A percentile compares a stretch with the other conserved stretches of the same genome.
These are phyloP conservation scores for Drosophila austrosaltans DNA, from an alignment of 2,888 invertebrate genomes.

Conservation along the genomic window DNA sequence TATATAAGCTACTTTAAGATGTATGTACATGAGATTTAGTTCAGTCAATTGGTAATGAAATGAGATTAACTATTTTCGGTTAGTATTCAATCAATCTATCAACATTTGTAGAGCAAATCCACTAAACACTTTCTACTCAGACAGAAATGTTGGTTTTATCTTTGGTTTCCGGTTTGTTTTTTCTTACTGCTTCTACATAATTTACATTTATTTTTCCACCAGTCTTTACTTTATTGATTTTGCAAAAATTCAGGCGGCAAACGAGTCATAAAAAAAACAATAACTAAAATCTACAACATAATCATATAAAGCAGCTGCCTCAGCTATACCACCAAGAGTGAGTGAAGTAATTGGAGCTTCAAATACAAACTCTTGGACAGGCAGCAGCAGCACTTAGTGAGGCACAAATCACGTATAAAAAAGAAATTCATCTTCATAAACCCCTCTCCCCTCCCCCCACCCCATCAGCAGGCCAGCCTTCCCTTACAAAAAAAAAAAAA, in stretches of 20 bases:
- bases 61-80: neutral
- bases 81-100: too few relatives aligned
- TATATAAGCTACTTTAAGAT: too few relatives aligned
- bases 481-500: neutral
- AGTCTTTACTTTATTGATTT: slow-evolving; percentile 51
- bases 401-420: slow-evolving; percentile 64
- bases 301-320: slow-evolving; percentile 36
- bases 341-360: slow-evolving; percentile 73
- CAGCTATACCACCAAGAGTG: slow-evolving; percentile 29
- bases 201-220: neutral
- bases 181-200: neutral
- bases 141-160: too few relatives aligned
- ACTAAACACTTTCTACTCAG: too few relatives aligned
- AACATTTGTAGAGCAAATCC: too few relatives aligned
- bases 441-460: neutral
- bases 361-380: slow-evolving; percentile 24
- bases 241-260: slow-evolving; percentile 41
- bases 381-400: slow-evolving; percentile 15
- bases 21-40: too few relatives aligned
- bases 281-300: slow-evolving; percentile 42
- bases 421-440: slow-evolving; percentile 79
- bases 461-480: slow-evolving; percentile 6
- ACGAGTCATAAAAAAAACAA: slow-evolving; percentile 26
- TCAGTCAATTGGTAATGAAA: too few relatives aligned
- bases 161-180: too few relatives aligned